Evolutionary conservation across 1,140 invertebrate species (phyloP), one percentile per base, ranked within the genome.

Genomic region (Drosophila ananassae): DNA sequence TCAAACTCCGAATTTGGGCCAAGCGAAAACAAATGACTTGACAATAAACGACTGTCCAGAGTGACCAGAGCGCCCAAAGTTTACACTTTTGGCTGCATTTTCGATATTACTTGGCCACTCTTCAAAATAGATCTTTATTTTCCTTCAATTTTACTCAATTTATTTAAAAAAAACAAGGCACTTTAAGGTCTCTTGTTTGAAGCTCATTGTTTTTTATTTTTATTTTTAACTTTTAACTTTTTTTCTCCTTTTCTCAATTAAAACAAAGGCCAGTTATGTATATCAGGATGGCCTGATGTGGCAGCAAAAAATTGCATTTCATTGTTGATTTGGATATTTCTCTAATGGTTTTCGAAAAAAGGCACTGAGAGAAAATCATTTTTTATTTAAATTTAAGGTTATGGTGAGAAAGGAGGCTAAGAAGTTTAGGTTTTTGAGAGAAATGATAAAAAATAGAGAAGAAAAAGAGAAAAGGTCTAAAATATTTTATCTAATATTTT

Each of bases 1-100:
- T 85, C 74, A 85, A 85, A 75, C 64, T 64, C 28, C 54, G 73
- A 80, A 81, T 73, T 69, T 59, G 82, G 82, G 82, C 50, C 77
- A 85, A 71, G 57, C 48, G 66, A 72, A 66, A 72, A 59, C 48
- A 66, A 80, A 72, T 71, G 72, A 69, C 58, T 74, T 77, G 73
- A 73, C 79, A 79, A 72, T 67, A 62, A 39, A 34, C 57, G 47
- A 68, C 51, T 63, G 61, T 13, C 53, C 51, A 46, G 52, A 32
- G 17, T 17, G 17, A 17, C 17, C 17, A 17, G 17, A 17, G 17
- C 1, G 17, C 17, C 17, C 17, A 17, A 17, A 17, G 17, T 17
- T 0, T 17, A 0, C 52, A 56, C 60, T 63, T 41, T 41, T 46
- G 41, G 41, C 44, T 47, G 44, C 44, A 47, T 44, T 44, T 21